These are phyloP conservation scores for Bubo scandiacus DNA, from an alignment of 2,113 vertebrate genomes.

Conservation along the genomic window DNA sequence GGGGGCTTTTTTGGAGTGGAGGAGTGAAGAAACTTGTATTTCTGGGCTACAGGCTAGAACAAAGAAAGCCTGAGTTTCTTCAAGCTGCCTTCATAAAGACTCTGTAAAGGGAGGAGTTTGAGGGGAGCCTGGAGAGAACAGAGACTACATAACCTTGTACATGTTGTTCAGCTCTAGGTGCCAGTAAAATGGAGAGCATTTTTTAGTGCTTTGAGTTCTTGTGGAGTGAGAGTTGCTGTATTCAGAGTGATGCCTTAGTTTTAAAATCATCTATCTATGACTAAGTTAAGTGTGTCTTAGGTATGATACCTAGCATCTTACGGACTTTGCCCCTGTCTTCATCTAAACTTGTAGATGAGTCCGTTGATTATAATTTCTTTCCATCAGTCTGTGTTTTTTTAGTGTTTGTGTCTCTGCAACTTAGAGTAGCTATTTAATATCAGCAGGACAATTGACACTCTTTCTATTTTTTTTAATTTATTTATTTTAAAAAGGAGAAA, in stretches of 20 bases:
- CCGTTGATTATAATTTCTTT: not conserved
- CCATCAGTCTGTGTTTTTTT: not conserved
- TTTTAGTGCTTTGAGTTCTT: not conserved
- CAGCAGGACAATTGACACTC: not conserved
- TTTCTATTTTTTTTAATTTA: not conserved
- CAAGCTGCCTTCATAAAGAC: not conserved
- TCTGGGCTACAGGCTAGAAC: not conserved
- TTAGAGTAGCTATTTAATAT: not conserved
- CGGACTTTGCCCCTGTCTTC: not conserved
- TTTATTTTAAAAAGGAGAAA: not conserved
- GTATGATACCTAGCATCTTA: not conserved
- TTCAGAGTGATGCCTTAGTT: not conserved
- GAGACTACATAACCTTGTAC: not conserved
- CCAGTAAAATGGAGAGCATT: not conserved
- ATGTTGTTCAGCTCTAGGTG: not conserved
- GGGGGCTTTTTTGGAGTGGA: accelerated
- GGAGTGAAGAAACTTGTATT: not conserved
- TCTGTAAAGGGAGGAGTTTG: not conserved
- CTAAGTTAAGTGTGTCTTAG: not conserved
- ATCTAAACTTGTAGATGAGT: not conserved
- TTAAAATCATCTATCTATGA: not conserved
- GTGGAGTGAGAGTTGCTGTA: accelerated
- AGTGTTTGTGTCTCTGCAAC: not conserved
- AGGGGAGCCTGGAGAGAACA: not conserved
- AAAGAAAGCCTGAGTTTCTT: not conserved